phyloP scores from a whole-genome alignment of 2,888 invertebrate species.

The Rhagium mordax region DNA sequence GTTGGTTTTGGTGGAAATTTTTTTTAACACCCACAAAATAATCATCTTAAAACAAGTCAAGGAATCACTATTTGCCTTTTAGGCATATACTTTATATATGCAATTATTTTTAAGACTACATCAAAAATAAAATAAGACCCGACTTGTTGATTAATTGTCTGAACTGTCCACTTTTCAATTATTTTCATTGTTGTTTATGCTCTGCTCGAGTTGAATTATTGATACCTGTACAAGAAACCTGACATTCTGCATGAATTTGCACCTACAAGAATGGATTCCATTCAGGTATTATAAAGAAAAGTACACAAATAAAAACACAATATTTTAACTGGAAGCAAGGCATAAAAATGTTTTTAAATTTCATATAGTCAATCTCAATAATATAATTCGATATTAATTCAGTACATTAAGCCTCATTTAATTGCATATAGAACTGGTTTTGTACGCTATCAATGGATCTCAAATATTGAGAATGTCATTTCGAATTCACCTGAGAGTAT shows the following conservation, averaged over 20 bases:
- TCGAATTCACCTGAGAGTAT: constrained; percentile 43
- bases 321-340: constrained; percentile 40
- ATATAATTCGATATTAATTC: constrained; percentile 63
- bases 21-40: too few relatives aligned
- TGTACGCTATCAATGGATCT: constrained; percentile 57
- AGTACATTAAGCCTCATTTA: constrained; percentile 62
- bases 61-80: too few relatives aligned
- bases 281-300: constrained; percentile 47
- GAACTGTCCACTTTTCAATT: constrained; percentile 37
- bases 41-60: too few relatives aligned
- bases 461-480: constrained; percentile 52
- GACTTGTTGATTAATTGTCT: too few relatives aligned
- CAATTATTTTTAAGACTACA: too few relatives aligned
- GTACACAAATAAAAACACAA: constrained; percentile 46
- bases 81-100: too few relatives aligned
- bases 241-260: constrained; percentile 53
- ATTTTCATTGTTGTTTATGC: constrained; percentile 41
- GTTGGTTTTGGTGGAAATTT: too few relatives aligned
- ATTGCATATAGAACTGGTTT: constrained; percentile 59
- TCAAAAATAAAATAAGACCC: too few relatives aligned
- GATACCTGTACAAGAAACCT: constrained; percentile 29
- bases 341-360: constrained; percentile 58
- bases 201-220: constrained; percentile 33
- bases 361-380: constrained; percentile 59
- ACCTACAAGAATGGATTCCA: constrained; percentile 54